Percentiles rank a stretch among this genome's conserved stretches.
These are phyloP conservation scores for Limulus polyphemus DNA, from an alignment of 2,888 invertebrate species.

Conservation along the genomic window DNA sequence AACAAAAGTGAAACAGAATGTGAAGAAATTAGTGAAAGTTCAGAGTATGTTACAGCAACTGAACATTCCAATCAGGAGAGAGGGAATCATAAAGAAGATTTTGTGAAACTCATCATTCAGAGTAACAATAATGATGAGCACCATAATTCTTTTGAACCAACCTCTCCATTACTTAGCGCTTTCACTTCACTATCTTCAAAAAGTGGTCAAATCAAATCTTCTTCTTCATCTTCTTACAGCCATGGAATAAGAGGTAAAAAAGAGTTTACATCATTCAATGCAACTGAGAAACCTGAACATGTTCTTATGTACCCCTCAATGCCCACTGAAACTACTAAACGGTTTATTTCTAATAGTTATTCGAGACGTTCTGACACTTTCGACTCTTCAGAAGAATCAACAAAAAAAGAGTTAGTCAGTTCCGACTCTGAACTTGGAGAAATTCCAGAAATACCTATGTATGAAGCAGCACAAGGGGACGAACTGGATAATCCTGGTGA, in stretches of 20 bases:
- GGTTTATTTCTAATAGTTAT: not conserved
- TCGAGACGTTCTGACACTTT: constrained; percentile 8
- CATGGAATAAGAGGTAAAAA: too few species aligned
- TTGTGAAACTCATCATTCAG: not conserved
- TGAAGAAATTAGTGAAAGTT: constrained; percentile 13
- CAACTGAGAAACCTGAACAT: too few species aligned
- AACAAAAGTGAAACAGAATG: constrained; percentile 19
- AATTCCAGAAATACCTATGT: too few species aligned
- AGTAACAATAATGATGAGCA: constrained; percentile 10
- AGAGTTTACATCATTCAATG: too few species aligned
- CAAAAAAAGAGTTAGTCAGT: constrained; percentile 13
- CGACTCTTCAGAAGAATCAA: constrained; percentile 23
- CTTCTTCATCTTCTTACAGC: too few species aligned
- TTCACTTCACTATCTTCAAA: constrained; percentile 22
- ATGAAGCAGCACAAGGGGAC: constrained; percentile 7
- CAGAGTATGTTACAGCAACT: constrained; percentile 23
- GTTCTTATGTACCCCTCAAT: too few species aligned
- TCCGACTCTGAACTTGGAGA: not conserved
- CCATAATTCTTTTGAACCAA: constrained; percentile 18
- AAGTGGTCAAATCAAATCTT: constrained; percentile 3
- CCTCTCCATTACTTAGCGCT: constrained; percentile 2
- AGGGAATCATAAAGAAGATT: not conserved
- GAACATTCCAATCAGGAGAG: constrained; percentile 12
- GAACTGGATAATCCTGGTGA: constrained; percentile 16
- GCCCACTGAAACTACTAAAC: too few species aligned